These are phyloP conservation scores for Paramormyrops hopkinsi DNA, from an alignment of 2,797 vertebrate species.

Conservation along the genomic window DNA sequence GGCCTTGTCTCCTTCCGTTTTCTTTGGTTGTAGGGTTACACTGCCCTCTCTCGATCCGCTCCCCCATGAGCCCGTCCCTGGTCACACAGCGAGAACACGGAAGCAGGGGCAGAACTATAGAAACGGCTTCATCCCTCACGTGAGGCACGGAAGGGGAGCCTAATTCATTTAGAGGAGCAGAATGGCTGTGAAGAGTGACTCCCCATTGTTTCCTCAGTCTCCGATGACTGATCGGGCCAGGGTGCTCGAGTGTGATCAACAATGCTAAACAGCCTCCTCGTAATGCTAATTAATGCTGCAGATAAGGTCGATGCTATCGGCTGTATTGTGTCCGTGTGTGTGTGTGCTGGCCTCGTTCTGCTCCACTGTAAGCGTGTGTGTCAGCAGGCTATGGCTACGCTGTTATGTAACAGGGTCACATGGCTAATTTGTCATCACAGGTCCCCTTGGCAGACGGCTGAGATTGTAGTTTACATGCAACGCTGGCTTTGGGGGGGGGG, in stretches of 20 bases:
- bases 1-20: slow-evolving; percentile 28
- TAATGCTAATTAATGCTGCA: background rate
- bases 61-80: background rate
- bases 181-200: background rate
- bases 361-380: background rate
- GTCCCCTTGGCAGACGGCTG: background rate
- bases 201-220: background rate
- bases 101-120: background rate
- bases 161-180: background rate
- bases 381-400: background rate
- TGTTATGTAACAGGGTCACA: background rate
- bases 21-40: background rate
- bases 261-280: background rate
- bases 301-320: too few species aligned
- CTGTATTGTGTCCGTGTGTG: background rate
- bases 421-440: background rate
- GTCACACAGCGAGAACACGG: background rate
- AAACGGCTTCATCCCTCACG: background rate
- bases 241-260: background rate
- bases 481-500: background rate
- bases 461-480: background rate
- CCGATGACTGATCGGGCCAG: background rate
- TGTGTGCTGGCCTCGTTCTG: background rate
- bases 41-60: background rate
- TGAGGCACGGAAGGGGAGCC: background rate